Evolutionary conservation across 2,113 vertebrate genomes (phyloP), one percentile per base, ranked within the genome.

Genomic region (Ceyx melanurus): DNA sequence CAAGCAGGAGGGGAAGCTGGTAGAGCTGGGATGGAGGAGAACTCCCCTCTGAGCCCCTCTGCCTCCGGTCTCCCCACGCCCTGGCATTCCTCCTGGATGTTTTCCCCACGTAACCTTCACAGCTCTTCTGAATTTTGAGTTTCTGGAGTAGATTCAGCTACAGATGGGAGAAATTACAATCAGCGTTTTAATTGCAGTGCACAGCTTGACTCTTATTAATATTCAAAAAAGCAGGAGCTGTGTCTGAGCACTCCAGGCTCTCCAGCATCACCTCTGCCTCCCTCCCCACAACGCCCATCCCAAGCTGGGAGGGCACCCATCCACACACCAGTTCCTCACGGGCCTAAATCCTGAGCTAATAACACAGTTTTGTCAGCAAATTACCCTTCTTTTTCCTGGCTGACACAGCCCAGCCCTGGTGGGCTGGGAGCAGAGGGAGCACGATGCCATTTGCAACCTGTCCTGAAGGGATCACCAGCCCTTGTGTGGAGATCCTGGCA

Each of bases 171-270:
- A 92, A 90, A 89, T 82, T 83, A 93, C 82, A 97, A 95, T 97
- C 97, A 97, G 96, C 26, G 50, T 74, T 89, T 97, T 96, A 97
- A 97, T 97, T 97, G 97, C 92, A 28, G 82, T 6, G 70, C 97
- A 70, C 97, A 97, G 97, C 96, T 97, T 97, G 95, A 73, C 76
- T 87, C 90, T 92, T 33, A 91, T 97, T 95, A 97, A 97, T 97
- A 97, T 97, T 97, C 92, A 1, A 70, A 35, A 51, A 88, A 67
- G 6, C 46, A 29, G 93, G 95, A 93, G 61, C 76, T 25, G 65
- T 85, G 82, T 93, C 88, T 83, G 82, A 91, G 78, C 42, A 3
- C 67, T 72, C 13, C 9, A 61, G 62, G 76, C 2, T 4, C 84
- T 66, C 17, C 76, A 20, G 37, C 53, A 33, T 28, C 57, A 18